These are phyloP conservation scores for Ditula angustiorana DNA, from an alignment of 2,888 invertebrate species.

Conservation along the genomic window DNA sequence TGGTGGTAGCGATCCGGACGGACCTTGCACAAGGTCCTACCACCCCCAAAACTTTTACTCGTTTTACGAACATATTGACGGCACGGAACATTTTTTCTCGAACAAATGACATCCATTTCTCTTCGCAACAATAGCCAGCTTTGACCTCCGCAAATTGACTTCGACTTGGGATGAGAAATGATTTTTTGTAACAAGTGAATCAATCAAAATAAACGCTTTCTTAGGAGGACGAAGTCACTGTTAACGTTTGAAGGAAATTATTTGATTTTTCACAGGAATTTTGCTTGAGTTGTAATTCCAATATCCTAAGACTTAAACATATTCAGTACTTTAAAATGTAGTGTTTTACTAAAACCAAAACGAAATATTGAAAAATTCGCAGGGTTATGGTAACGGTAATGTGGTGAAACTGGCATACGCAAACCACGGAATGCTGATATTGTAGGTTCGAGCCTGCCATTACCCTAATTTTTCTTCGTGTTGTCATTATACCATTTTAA, in stretches of 20 bases:
- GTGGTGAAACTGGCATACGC: too few relatives aligned
- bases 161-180: constrained; percentile 29
- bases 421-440: too few relatives aligned
- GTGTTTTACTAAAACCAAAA: too few relatives aligned
- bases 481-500: too few relatives aligned
- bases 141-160: constrained; percentile 27
- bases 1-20: too few relatives aligned
- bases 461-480: too few relatives aligned
- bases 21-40: too few relatives aligned
- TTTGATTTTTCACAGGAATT: background rate
- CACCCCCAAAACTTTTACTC: constrained; percentile 15
- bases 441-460: too few relatives aligned
- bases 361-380: too few relatives aligned
- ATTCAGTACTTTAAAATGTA: too few relatives aligned
- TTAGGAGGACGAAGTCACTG: constrained; percentile 1
- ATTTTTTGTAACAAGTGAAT: constrained; percentile 23
- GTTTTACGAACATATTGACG: background rate
- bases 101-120: constrained; percentile 18
- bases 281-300: background rate
- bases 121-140: constrained; percentile 7
- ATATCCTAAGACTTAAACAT: too few relatives aligned
- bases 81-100: constrained; percentile 4
- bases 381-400: too few relatives aligned
- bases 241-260: background rate
- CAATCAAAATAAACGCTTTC: constrained; percentile 12